These are phyloP conservation scores for Xyrauchen texanus DNA, from an alignment of 2,113 vertebrate species.

Conservation along the genomic window DNA sequence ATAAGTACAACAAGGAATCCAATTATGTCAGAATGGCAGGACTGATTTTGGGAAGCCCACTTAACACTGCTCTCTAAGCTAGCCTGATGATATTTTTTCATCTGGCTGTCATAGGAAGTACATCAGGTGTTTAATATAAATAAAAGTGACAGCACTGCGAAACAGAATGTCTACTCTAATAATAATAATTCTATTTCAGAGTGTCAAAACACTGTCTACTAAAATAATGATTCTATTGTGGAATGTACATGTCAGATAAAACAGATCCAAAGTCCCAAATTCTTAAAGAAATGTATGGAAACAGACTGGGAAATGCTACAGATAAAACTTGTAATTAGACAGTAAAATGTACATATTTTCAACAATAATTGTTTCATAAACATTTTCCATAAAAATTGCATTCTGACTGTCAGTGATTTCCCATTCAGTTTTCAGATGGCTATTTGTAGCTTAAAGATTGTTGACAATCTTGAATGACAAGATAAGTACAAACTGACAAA, in stretches of 20 bases:
- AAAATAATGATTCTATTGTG: neutral
- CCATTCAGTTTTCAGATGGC: neutral
- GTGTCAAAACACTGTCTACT: neutral
- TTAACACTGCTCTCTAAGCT: constrained; percentile 47
- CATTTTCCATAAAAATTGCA: constrained; percentile 9
- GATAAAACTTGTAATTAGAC: too few species aligned
- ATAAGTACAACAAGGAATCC: constrained; percentile 58
- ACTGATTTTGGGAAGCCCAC: constrained; percentile 63
- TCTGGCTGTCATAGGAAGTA: constrained; percentile 36
- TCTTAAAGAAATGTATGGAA: too few species aligned
- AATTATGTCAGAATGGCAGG: constrained; percentile 60
- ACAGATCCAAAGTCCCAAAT: too few species aligned
- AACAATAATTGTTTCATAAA: too few species aligned
- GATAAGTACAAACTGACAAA: neutral
- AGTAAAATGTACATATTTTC: too few species aligned
- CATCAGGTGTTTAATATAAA: constrained; percentile 16
- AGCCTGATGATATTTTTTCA: constrained; percentile 13
- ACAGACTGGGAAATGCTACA: too few species aligned
- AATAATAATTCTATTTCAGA: constrained; percentile 5
- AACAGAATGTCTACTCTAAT: neutral
- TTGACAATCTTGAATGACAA: constrained; percentile 26
- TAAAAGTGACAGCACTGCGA: constrained; percentile 29
- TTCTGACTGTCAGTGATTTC: neutral
- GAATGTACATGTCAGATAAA: too few species aligned
- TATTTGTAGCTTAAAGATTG: neutral